phyloP scores from a whole-genome alignment of 2,797 vertebrate genomes.

The Pseudomugil gertrudae region DNA sequence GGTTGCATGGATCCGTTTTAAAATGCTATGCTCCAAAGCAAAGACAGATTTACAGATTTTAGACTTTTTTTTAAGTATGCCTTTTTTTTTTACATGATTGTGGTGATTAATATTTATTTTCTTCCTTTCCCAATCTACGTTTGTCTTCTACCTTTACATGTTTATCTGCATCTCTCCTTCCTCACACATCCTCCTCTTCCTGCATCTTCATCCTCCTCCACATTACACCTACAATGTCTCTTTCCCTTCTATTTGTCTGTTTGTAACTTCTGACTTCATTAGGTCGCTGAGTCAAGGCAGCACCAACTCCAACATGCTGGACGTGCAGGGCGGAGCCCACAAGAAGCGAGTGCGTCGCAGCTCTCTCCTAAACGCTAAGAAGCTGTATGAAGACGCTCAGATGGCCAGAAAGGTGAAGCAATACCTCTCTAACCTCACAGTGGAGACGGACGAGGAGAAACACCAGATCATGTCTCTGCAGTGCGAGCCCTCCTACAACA shows the following conservation, averaged over 20 bases:
- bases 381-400: slow-evolving; percentile 96
- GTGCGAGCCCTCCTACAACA: slow-evolving; percentile 92
- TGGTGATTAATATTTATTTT: slow-evolving; percentile 37
- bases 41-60: slow-evolving; percentile 38
- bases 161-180: slow-evolving; percentile 3
- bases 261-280: background rate
- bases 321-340: slow-evolving; percentile 92
- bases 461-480: slow-evolving; percentile 92
- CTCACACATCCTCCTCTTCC: background rate
- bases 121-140: slow-evolving; percentile 17
- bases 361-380: slow-evolving; percentile 95
- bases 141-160: slow-evolving; percentile 20
- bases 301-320: slow-evolving; percentile 96
- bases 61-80: background rate
- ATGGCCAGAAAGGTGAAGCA: slow-evolving; percentile 98
- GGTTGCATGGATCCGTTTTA: slow-evolving; percentile 72
- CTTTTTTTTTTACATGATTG: slow-evolving; percentile 4
- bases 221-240: background rate
- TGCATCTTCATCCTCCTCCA: background rate
- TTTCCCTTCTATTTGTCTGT: background rate
- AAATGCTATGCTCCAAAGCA: slow-evolving; percentile 56
- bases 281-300: slow-evolving; percentile 97
- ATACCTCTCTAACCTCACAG: slow-evolving; percentile 91
- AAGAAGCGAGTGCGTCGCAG: slow-evolving; percentile 94
- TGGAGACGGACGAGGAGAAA: slow-evolving; percentile 93